phyloP scores from a whole-genome alignment of 2,888 invertebrate genomes.

The Leptinotarsa peninsularis region DNA sequence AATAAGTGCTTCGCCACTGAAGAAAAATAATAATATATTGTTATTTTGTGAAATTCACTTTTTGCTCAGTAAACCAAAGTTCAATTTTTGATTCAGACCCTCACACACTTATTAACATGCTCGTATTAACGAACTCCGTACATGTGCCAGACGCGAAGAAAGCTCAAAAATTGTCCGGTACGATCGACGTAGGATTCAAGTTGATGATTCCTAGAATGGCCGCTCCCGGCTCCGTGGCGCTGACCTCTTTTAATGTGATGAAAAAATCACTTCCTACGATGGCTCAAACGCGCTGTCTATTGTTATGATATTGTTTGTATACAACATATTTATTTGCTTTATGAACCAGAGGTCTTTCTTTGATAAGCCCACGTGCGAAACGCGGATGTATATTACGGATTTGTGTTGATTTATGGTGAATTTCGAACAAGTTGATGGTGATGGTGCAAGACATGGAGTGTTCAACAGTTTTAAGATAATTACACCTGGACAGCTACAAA shows the following conservation, averaged over 20 bases:
- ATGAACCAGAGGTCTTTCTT: conserved; percentile 53
- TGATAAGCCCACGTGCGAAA: conserved; percentile 59
- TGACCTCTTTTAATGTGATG: conserved; percentile 54
- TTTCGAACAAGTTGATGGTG: conserved; percentile 4
- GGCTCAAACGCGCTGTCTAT: conserved; percentile 51
- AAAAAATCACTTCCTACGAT: conserved; percentile 56
- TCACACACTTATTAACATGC: no score
- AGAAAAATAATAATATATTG: no score
- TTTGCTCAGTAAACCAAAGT: no score
- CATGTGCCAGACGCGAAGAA: conserved; percentile 39
- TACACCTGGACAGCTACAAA: no score
- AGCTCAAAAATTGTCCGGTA: conserved; percentile 26
- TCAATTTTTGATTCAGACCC: no score
- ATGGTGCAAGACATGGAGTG: not conserved
- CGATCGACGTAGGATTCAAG: conserved; percentile 47
- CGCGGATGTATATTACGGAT: conserved; percentile 52
- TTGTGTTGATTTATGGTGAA: conserved; percentile 11
- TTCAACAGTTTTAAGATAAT: no score
- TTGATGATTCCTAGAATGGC: conserved; percentile 54
- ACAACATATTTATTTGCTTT: conserved; percentile 57
- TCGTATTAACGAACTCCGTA: conserved; percentile 12
- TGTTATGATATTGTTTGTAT: conserved; percentile 56
- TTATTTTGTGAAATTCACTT: no score
- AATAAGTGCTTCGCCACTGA: no score
- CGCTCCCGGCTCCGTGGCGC: conserved; percentile 57